Conservation (phyloP, 1,140 invertebrate genomes). For the Pachyrhynchus sulphureomaculatus region DNA sequence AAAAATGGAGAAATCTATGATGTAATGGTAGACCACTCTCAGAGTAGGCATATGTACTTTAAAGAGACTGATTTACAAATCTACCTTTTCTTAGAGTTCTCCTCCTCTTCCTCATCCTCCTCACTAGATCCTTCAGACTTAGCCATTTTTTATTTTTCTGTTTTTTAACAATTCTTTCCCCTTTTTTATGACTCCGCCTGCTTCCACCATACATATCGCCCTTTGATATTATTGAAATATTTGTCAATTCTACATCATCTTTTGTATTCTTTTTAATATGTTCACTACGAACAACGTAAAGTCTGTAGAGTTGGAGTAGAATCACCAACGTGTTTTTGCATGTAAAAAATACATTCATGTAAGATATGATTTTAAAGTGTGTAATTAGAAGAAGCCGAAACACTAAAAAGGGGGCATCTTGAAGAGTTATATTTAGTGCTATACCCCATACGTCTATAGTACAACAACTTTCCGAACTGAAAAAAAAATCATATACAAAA, state of each 20-base stretch:
- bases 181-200: conserved; percentile 18
- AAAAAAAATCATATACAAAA: conserved; percentile 27
- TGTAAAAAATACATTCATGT: conserved; percentile 93
- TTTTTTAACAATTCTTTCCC: conserved; percentile 14
- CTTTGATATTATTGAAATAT: conserved; percentile 62
- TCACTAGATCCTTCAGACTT: not conserved
- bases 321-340: conserved; percentile 88
- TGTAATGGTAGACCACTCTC: too few species aligned
- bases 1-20: too few species aligned
- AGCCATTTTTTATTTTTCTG: conserved; percentile 15
- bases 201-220: conserved; percentile 47
- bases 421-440: conserved; percentile 72
- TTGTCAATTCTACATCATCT: conserved; percentile 44
- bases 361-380: conserved; percentile 84
- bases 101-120: conserved; percentile 11
- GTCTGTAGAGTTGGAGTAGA: conserved; percentile 77
- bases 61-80: too few species aligned
- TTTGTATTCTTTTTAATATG: conserved; percentile 55
- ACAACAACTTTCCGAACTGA: conserved; percentile 65
- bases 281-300: conserved; percentile 77
- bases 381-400: conserved; percentile 81
- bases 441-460: conserved; percentile 84
- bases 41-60: too few species aligned
- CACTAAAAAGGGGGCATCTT: conserved; percentile 83
- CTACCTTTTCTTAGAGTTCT: conserved; percentile 35